phyloP scores from a whole-genome alignment of 2,888 invertebrate species.

The Notocelia uddmanniana region DNA sequence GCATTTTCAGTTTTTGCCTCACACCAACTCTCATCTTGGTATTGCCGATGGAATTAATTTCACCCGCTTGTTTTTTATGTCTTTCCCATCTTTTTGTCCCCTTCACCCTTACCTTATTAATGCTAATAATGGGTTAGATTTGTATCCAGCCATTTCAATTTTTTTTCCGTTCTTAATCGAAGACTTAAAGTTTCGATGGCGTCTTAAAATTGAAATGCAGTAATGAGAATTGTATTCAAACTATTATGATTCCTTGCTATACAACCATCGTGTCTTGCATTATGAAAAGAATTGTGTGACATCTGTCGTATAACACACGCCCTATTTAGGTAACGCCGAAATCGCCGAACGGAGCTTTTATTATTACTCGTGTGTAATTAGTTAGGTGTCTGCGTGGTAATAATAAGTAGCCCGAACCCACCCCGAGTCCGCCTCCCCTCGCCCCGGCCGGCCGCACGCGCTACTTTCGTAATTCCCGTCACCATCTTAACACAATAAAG shows the following conservation, averaged over 20 bases:
- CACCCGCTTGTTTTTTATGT: constrained; percentile 71
- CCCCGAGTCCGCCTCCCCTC: constrained; percentile 58
- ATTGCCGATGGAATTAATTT: constrained; percentile 77
- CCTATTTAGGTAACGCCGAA: constrained; percentile 60
- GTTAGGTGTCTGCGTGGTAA: constrained; percentile 69
- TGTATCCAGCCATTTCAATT: constrained; percentile 53
- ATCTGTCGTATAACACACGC: constrained; percentile 61
- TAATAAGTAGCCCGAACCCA: constrained; percentile 74
- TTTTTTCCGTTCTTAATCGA: constrained; percentile 32
- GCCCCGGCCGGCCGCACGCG: constrained; percentile 61
- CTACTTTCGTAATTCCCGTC: constrained; percentile 58
- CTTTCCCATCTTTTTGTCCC: constrained; percentile 64
- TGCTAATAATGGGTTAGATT: constrained; percentile 66
- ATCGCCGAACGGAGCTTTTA: constrained; percentile 58
- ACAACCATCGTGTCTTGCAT: constrained; percentile 32
- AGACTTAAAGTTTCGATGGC: constrained; percentile 3
- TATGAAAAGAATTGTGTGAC: constrained; percentile 49
- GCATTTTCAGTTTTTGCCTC: constrained; percentile 73
- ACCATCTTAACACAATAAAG: constrained; percentile 58
- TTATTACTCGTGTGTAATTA: constrained; percentile 63
- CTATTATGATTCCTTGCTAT: constrained; percentile 37
- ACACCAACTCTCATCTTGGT: constrained; percentile 68
- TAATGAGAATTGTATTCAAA: constrained; percentile 7
- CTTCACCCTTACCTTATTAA: constrained; percentile 61
- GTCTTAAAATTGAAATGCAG: not conserved